phyloP scores from a whole-genome alignment of 2,797 vertebrate species.

The Garrulus glandarius region DNA sequence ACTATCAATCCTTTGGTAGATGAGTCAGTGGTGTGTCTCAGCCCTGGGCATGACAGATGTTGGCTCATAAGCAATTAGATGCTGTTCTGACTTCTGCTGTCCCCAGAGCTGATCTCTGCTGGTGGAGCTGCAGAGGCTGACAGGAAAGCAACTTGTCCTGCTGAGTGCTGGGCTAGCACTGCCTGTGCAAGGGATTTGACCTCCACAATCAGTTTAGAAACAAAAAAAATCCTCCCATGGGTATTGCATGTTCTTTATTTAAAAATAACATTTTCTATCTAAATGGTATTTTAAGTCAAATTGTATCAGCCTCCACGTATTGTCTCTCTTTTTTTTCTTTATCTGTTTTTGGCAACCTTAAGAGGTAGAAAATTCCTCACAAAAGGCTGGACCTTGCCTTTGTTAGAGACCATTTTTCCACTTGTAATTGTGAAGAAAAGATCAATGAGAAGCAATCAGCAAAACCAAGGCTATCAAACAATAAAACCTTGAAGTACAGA shows the following conservation, averaged over 20 bases:
- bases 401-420: neutral
- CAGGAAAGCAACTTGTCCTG: neutral
- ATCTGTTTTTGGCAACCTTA: neutral
- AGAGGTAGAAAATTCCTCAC: neutral
- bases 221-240: neutral
- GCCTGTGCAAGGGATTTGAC: neutral
- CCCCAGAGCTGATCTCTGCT: neutral
- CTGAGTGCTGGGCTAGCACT: neutral
- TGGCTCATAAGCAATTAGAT: neutral
- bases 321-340: neutral
- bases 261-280: neutral
- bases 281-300: neutral
- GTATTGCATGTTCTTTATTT: neutral
- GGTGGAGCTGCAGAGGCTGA: neutral
- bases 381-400: neutral
- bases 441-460: neutral
- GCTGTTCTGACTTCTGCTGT: neutral
- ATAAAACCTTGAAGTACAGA: neutral
- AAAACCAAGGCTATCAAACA: neutral
- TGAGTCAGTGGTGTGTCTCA: neutral
- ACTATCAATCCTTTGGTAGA: neutral
- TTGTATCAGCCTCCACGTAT: neutral
- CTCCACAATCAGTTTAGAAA: neutral
- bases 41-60: constrained; percentile 18
- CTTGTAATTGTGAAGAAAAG: neutral